These are phyloP conservation scores for Agrochola litura DNA, from an alignment of 2,888 invertebrate genomes.

Conservation along the genomic window DNA sequence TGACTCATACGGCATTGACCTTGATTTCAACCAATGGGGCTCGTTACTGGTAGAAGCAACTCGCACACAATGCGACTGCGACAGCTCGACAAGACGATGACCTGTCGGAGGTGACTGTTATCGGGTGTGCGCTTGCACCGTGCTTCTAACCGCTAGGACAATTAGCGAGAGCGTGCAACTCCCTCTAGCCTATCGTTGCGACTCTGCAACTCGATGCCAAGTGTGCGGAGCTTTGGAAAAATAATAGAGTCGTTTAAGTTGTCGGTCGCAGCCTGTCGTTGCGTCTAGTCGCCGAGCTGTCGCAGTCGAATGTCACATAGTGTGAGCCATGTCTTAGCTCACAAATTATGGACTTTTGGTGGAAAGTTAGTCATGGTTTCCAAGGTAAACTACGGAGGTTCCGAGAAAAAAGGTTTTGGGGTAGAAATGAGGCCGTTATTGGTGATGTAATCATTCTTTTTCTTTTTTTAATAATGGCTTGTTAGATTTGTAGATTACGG, in stretches of 20 bases:
- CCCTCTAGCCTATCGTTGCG: background rate
- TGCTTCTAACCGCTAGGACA: background rate
- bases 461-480: constrained; percentile 8
- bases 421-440: constrained; percentile 31
- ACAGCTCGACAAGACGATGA: background rate
- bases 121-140: background rate
- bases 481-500: constrained; percentile 39
- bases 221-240: background rate
- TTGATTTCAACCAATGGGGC: constrained; percentile 17
- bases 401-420: constrained; percentile 40
- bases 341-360: constrained; percentile 27
- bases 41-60: background rate
- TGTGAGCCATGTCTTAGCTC: background rate
- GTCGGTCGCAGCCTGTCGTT: background rate
- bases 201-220: background rate
- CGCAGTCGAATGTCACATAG: background rate
- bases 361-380: constrained; percentile 29
- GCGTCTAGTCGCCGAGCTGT: background rate
- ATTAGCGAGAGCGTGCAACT: background rate
- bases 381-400: constrained; percentile 25
- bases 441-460: constrained; percentile 40
- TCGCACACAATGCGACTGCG: background rate
- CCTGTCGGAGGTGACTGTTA: background rate
- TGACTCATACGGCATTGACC: constrained; percentile 41
- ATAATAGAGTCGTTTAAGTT: too few relatives aligned